These are phyloP conservation scores for Prietella phreatophila DNA, from an alignment of 2,113 vertebrate genomes.

Conservation along the genomic window DNA sequence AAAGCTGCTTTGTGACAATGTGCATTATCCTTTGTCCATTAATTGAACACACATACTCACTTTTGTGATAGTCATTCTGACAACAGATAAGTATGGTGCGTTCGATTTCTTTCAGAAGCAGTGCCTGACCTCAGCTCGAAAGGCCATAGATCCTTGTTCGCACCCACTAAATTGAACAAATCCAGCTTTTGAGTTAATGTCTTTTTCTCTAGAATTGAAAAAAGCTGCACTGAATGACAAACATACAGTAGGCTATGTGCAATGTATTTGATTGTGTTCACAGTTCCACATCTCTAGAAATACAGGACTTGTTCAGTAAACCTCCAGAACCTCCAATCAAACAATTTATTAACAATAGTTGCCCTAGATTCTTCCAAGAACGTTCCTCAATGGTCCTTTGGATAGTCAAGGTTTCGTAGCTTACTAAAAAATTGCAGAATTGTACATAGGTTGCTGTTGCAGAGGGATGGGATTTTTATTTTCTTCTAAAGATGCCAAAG, in stretches of 20 bases:
- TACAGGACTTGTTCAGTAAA: background rate
- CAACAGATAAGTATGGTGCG: background rate
- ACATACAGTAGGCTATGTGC: background rate
- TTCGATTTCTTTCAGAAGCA: background rate
- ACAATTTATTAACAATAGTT: background rate
- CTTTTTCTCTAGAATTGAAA: background rate
- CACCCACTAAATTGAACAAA: conserved; percentile 1
- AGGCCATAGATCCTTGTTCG: background rate
- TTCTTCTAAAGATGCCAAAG: too few species aligned
- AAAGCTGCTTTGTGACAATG: too few species aligned
- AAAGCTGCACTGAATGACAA: background rate
- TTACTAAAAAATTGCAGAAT: background rate
- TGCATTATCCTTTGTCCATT: too few species aligned
- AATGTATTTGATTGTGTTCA: background rate
- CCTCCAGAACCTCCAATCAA: background rate
- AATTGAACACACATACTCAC: background rate
- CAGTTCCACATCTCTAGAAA: background rate
- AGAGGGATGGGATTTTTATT: background rate
- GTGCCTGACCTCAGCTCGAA: background rate
- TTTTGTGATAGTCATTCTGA: background rate
- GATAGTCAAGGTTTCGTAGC: background rate
- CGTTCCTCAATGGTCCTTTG: background rate
- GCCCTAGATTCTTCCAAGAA: background rate
- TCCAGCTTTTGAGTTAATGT: background rate
- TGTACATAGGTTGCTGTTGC: background rate